phyloP scores from a whole-genome alignment of 2,888 invertebrate species.

The Lasioglossum morio region DNA sequence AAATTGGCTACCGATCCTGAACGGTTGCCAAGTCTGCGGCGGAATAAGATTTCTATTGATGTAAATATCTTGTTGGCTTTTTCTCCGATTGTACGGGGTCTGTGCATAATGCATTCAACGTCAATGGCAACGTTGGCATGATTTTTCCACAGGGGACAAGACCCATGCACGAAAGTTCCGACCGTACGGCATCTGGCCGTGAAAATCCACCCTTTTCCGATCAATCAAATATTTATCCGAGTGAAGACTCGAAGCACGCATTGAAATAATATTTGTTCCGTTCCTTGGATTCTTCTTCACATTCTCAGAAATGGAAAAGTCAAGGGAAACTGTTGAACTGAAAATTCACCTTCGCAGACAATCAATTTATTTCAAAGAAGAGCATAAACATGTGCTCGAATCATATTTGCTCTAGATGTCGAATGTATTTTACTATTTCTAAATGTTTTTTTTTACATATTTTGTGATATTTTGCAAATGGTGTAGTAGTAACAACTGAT shows the following conservation, averaged over 20 bases:
- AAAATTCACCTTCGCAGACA: not conserved
- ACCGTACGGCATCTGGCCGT: not conserved
- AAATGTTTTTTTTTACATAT: too few relatives aligned
- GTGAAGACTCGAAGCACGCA: not conserved
- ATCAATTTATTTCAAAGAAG: not conserved
- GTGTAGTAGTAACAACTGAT: too few relatives aligned
- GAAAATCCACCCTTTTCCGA: not conserved
- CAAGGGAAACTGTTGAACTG: not conserved
- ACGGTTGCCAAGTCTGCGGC: constrained; percentile 4
- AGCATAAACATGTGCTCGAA: not conserved
- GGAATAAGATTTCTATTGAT: constrained; percentile 10
- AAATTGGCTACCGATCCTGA: constrained; percentile 1
- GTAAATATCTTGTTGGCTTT: not conserved
- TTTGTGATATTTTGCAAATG: too few relatives aligned
- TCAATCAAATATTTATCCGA: constrained; percentile 3
- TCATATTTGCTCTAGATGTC: not conserved
- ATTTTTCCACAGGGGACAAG: not conserved
- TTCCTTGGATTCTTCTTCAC: not conserved
- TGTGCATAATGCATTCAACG: not conserved
- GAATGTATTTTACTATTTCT: not conserved
- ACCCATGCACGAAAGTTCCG: not conserved
- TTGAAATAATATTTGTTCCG: not conserved
- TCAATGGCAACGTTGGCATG: not conserved
- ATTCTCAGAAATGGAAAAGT: not conserved
- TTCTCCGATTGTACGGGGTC: not conserved